Percentiles rank a stretch among this genome's conserved stretches.
phyloP scores from a whole-genome alignment of 2,888 invertebrate genomes.

The Tromatobia lineatoria region DNA sequence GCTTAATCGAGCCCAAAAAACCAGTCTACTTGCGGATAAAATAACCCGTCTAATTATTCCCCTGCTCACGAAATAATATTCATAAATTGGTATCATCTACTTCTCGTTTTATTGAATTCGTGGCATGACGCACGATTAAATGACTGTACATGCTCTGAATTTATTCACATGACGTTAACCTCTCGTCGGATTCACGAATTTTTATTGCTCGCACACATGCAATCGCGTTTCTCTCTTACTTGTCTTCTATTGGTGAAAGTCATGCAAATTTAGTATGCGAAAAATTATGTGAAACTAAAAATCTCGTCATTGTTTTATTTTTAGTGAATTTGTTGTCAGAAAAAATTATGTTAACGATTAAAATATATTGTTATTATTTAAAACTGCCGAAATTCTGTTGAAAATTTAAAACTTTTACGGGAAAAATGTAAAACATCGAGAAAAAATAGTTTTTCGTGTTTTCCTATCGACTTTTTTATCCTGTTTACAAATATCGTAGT shows the following conservation, averaged over 20 bases:
- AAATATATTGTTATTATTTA: too few species aligned
- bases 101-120: conserved; percentile 25
- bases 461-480: too few species aligned
- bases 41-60: not conserved
- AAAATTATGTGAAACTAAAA: conserved; percentile 39
- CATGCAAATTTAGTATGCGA: conserved; percentile 48
- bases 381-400: too few species aligned
- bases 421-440: too few species aligned
- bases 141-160: conserved; percentile 19
- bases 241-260: conserved; percentile 12
- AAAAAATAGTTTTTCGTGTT: too few species aligned
- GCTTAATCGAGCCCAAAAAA: not conserved
- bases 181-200: conserved; percentile 50
- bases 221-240: not conserved
- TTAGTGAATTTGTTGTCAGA: too few species aligned
- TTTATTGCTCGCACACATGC: conserved; percentile 22
- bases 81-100: conserved; percentile 18
- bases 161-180: conserved; percentile 21
- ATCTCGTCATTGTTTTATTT: too few species aligned
- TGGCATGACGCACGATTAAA: conserved; percentile 21
- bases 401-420: too few species aligned
- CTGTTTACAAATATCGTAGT: too few species aligned
- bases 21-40: not conserved
- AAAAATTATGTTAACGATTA: too few species aligned
- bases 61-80: not conserved